These are phyloP conservation scores for Encarsia formosa DNA, from an alignment of 2,888 invertebrate genomes.

Conservation along the genomic window DNA sequence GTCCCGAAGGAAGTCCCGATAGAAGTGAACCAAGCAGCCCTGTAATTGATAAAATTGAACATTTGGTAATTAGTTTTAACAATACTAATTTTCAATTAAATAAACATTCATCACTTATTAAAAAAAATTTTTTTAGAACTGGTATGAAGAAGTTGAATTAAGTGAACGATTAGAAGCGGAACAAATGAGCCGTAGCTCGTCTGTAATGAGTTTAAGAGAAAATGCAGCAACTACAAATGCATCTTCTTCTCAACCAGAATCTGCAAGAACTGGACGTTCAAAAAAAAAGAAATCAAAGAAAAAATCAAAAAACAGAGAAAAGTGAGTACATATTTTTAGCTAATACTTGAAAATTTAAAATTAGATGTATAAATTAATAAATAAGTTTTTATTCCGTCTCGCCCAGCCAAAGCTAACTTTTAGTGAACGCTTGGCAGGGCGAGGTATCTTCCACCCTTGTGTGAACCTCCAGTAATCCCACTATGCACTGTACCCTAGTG, in stretches of 20 bases:
- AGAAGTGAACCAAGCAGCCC: conserved; percentile 38
- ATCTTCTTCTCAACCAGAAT: conserved; percentile 47
- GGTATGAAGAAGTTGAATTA: conserved; percentile 62
- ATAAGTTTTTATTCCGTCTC: no score
- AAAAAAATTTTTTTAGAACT: conserved; percentile 49
- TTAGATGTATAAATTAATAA: no score
- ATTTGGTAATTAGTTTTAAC: conserved; percentile 26
- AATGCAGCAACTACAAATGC: conserved; percentile 32
- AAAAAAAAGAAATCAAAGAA: conserved; percentile 44
- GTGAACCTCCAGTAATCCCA: no score
- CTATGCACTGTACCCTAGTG: no score
- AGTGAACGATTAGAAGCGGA: conserved; percentile 53
- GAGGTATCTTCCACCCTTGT: no score
- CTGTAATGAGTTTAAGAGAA: conserved; percentile 53
- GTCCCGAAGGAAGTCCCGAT: conserved; percentile 36
- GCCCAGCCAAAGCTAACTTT: no score
- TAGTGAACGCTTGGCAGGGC: no score
- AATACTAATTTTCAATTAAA: not conserved
- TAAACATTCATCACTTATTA: not conserved
- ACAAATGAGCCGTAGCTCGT: conserved; percentile 56
- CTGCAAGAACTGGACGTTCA: conserved; percentile 50
- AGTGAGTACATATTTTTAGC: conserved; percentile 34
- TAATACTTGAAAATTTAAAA: no score
- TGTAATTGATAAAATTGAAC: conserved; percentile 28
- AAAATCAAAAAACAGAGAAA: conserved; percentile 33